Conservation (phyloP, 2,797 vertebrate genomes). For the Lacerta agilis region DNA sequence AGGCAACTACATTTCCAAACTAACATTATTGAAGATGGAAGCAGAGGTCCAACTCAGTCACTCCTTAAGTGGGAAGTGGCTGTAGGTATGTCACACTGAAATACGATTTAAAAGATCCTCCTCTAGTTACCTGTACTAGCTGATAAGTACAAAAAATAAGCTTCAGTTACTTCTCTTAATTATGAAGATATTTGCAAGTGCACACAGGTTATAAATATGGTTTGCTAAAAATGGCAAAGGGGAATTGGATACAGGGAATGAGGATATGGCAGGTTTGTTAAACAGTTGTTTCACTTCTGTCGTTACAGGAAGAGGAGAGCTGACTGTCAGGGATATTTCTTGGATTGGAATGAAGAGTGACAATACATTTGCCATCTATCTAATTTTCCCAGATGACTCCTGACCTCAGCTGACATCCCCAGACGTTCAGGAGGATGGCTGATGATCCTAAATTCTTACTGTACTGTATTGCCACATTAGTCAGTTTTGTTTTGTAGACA, state of each 20-base stretch:
- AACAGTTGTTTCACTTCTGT: conserved; percentile 51
- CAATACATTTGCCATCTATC: conserved; percentile 68
- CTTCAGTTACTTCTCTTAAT: conserved; percentile 33
- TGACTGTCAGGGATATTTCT: conserved; percentile 55
- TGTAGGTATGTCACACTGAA: no score
- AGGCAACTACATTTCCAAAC: no score
- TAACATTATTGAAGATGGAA: no score
- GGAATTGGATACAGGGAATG: conserved; percentile 38
- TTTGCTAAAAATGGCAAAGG: conserved; percentile 48
- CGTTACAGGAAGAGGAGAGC: conserved; percentile 46
- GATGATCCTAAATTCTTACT: conserved; percentile 58
- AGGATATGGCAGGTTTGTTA: conserved; percentile 20
- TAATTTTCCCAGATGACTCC: conserved; percentile 68
- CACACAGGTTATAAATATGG: conserved; percentile 21
- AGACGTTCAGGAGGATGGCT: conserved; percentile 42
- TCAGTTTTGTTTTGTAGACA: conserved; percentile 53
- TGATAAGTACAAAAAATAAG: conserved; percentile 33
- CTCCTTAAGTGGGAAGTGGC: no score
- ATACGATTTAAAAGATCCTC: background rate
- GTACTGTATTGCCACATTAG: conserved; percentile 45
- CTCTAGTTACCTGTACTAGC: background rate
- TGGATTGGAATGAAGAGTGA: conserved; percentile 56
- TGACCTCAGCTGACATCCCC: conserved; percentile 61
- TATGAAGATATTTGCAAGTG: conserved; percentile 28
- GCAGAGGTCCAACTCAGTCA: no score